Evolutionary conservation across 2,797 vertebrate genomes (phyloP), one percentile per base, ranked within the genome.

Genomic region (Borostomias antarcticus): DNA sequence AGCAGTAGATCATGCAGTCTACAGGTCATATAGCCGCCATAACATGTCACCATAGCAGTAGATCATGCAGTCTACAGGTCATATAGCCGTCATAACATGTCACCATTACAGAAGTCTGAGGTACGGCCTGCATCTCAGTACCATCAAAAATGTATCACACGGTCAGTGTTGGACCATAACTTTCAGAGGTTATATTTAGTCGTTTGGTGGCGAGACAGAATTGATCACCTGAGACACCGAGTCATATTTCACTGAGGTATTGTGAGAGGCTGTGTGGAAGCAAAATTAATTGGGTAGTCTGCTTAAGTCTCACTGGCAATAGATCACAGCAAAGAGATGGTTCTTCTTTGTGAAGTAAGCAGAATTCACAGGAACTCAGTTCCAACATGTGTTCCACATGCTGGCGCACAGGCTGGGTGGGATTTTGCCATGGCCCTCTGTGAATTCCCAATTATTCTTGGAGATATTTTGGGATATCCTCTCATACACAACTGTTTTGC

Each of bases 231-330:
- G 54, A 75, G 51, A 73, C 78, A 75, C 15, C 69, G 83, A 85
- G 78, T 81, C 86, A 87, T 89, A 85, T 89, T 87, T 91, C 85
- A 84, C 74, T 64, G 50, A 65, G 71, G 64, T 74, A 69, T 87
- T 85, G 78, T 78, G 78, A 77, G 72, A 54, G 68, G 69, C 74
- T 72, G 79, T 79, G 76, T 82, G 80, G 82, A 69, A 89, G 84
- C 66, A 85, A 89, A 90, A 92, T 89, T 74, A 89, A 88, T 82
- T 81, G 82, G 82, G 66, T 65, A 64, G 74, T 78, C 83, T 73
- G 29, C 73, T 78, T 73, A 77, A 77, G 73, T 81, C 78, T 82
- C 59, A 51, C 23, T 59, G 63, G 90, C 82, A 73, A 89, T 90
- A 78, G 74, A 91, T 93, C 89, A 90, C 47, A 37, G 70, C 75